Base-by-base conservation (phyloP, 2,113 vertebrate species). In the Nothocercus nigrocapillus region DNA sequence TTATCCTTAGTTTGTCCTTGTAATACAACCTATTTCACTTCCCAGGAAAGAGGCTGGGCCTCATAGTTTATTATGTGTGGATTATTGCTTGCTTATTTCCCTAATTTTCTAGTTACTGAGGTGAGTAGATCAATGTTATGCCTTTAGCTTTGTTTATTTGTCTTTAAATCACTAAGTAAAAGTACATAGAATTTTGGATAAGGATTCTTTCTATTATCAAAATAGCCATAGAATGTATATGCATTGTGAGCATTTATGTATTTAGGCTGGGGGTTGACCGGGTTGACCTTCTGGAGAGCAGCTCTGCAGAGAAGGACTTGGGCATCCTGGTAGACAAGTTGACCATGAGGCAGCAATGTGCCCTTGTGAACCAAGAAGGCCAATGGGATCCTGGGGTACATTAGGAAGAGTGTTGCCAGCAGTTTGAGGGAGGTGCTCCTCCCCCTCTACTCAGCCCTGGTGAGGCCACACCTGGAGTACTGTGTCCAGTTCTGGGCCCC, bases 41-140 rank as follows among this genome's bases (percentile, higher is more conserved):
- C 7, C 4, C 4, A 4, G 20, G 9, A 84, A 8, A 30, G 19
- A 64, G 61, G 9, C 0, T n/a, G 0, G 61, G 24, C 36, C 36
- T 47, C 15, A 12, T 75, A 3, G 11, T 70, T 66, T 42, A 53
- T 38, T 85, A 34, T 1, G 16, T 56, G 28, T 32, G 17, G 54
- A 56, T 69, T 74, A 59, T 54, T 75, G 22, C 54, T 81, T 80
- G 82, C 62, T 56, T 75, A 5, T 78, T 74, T 61, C 49, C 27
- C 6, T 82, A 16, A 59, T 80, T 56, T 54, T 66, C 19, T 56
- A 18, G 9, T 51, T 28, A 18, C 8, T 64, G 16, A 49, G 38
- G 4, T 73, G 34, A 34, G 9, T 32, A 54, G 28, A 53, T 45
- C 34, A 28, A 15, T 78, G 27, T 15, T 73, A 16, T 1, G 1